phyloP scores from a whole-genome alignment of 2,888 invertebrate species.

The Prosapia bicincta region DNA sequence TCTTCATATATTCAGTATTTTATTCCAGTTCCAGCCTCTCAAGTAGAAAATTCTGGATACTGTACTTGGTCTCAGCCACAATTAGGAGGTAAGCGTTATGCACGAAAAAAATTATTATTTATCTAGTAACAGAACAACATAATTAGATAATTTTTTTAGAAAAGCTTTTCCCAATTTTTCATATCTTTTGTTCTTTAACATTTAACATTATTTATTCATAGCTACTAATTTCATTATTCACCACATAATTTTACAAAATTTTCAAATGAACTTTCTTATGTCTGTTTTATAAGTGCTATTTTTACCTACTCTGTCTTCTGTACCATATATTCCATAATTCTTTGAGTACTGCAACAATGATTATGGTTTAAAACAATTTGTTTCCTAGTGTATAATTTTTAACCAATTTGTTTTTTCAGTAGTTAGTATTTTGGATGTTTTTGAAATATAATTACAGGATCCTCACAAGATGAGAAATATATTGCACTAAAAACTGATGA shows the following conservation, averaged over 20 bases:
- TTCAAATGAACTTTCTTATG: background rate
- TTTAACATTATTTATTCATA: background rate
- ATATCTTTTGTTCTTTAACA: background rate
- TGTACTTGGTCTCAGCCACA: conserved; percentile 35
- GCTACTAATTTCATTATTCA: background rate
- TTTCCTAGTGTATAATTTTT: no score
- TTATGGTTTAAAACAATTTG: background rate
- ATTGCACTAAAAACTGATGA: background rate
- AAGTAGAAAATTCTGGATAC: conserved; percentile 35
- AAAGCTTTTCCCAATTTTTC: background rate
- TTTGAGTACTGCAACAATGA: background rate
- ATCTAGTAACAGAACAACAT: background rate
- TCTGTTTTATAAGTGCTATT: background rate
- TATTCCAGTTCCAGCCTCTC: conserved; percentile 28
- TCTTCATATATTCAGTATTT: conserved; percentile 35
- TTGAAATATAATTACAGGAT: background rate
- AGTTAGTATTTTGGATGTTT: background rate
- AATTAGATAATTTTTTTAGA: background rate
- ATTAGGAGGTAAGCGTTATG: conserved; percentile 27
- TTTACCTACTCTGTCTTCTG: background rate
- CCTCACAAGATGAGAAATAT: background rate
- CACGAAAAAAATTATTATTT: background rate
- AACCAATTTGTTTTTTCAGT: background rate
- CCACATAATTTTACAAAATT: background rate
- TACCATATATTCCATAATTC: background rate